phyloP scores from a whole-genome alignment of 2,113 vertebrate species.

The Cyrtonyx montezumae region DNA sequence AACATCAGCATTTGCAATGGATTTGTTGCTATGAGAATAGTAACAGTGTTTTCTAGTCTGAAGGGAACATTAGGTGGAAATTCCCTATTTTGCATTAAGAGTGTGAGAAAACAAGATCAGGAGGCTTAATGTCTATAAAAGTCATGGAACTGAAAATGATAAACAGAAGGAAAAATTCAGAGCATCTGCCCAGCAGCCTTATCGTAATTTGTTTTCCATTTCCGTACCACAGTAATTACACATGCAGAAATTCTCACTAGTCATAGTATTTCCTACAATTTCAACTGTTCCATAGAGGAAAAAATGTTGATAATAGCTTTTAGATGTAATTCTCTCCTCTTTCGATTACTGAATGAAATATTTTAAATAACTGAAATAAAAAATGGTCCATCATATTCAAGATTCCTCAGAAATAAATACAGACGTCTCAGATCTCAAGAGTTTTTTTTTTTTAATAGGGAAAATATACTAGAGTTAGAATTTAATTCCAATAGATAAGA shows the following conservation, averaged over 20 bases:
- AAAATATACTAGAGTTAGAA: not conserved
- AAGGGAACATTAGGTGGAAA: not conserved
- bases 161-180: not conserved
- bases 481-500: not conserved
- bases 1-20: not conserved
- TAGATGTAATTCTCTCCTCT: not conserved
- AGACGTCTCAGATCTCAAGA: not conserved
- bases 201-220: not conserved
- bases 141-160: not conserved
- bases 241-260: not conserved
- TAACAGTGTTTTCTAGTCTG: not conserved
- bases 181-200: not conserved
- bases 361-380: not conserved
- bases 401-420: not conserved
- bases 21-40: not conserved
- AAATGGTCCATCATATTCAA: not conserved
- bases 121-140: not conserved
- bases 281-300: not conserved
- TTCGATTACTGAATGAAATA: not conserved
- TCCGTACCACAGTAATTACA: not conserved
- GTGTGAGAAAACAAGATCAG: accelerated
- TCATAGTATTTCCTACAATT: not conserved
- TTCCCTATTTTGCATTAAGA: slow-evolving; percentile 1
- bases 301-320: not conserved
- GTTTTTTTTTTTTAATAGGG: not conserved